Evolutionary conservation across 2,113 vertebrate genomes (phyloP).

Genomic region (Struthio camelus): DNA sequence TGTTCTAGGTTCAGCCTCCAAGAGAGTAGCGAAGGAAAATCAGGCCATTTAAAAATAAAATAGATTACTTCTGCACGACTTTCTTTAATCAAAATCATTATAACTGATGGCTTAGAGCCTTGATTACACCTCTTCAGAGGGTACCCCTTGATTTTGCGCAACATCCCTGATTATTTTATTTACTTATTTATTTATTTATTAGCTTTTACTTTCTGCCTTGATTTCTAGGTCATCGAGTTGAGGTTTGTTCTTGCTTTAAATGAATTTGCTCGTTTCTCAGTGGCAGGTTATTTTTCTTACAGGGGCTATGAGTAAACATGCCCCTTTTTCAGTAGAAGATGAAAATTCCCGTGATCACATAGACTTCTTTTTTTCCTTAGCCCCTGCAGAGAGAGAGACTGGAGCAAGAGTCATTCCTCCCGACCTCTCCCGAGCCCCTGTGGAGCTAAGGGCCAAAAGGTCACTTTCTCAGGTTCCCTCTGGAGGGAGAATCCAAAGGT

Average conservation of each 20-base stretch:
- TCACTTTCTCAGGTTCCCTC: slow-evolving; percentile 73
- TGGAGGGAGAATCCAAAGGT: slow-evolving; percentile 64
- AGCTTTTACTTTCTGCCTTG: slow-evolving; percentile 40
- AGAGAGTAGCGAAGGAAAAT: neutral
- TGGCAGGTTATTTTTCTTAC: neutral
- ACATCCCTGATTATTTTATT: slow-evolving; percentile 58
- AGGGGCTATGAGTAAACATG: slow-evolving; percentile 15
- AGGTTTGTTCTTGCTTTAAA: slow-evolving; percentile 9
- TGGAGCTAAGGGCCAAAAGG: slow-evolving; percentile 66
- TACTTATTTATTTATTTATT: slow-evolving; percentile 66
- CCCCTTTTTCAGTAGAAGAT: slow-evolving; percentile 37
- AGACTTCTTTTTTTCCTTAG: neutral
- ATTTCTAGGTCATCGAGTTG: slow-evolving; percentile 63
- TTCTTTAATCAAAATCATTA: slow-evolving; percentile 67
- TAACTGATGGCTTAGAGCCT: slow-evolving; percentile 40
- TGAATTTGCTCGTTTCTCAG: slow-evolving; percentile 32
- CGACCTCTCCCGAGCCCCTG: slow-evolving; percentile 62
- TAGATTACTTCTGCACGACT: slow-evolving; percentile 43
- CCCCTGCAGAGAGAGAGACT: slow-evolving; percentile 48
- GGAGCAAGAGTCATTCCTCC: slow-evolving; percentile 53
- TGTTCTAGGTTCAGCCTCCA: slow-evolving; percentile 25
- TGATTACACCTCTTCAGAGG: slow-evolving; percentile 66
- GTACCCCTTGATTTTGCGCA: slow-evolving; percentile 33
- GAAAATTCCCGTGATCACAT: slow-evolving; percentile 20
- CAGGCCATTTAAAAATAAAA: slow-evolving; percentile 51